Conservation (phyloP, 1,140 invertebrate genomes). For the Plutomurus gul region DNA sequence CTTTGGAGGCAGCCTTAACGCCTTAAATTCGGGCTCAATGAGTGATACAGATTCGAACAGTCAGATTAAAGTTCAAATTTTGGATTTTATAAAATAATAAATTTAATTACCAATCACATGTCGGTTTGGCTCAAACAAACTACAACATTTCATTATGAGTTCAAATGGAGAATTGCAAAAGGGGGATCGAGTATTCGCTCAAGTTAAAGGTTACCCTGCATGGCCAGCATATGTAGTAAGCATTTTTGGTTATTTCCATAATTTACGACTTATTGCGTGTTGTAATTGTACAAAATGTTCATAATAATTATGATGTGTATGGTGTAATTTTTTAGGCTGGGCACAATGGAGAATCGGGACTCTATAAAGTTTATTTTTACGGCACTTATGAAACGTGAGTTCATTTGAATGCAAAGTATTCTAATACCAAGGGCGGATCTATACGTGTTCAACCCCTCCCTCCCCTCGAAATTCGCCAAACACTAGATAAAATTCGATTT, state of each 20-base stretch:
- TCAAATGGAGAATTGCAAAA: background rate
- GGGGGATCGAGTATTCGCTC: slow-evolving; percentile 66
- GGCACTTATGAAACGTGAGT: slow-evolving; percentile 92
- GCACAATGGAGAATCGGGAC: slow-evolving; percentile 72
- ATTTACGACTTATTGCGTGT: slow-evolving; percentile 53
- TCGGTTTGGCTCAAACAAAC: background rate
- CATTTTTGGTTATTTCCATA: slow-evolving; percentile 55
- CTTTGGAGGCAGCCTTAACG: too few relatives aligned
- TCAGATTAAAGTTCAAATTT: too few relatives aligned
- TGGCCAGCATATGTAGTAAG: slow-evolving; percentile 91
- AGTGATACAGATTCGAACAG: too few relatives aligned
- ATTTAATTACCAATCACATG: background rate
- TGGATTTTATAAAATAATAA: too few relatives aligned
- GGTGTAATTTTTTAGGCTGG: slow-evolving; percentile 48
- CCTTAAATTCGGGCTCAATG: too few relatives aligned
- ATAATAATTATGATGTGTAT: too few relatives aligned
- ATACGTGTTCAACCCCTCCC: too few relatives aligned
- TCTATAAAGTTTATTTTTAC: slow-evolving; percentile 91
- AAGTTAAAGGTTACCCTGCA: slow-evolving; percentile 92
- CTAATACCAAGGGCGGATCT: too few relatives aligned
- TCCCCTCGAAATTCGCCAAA: too few relatives aligned
- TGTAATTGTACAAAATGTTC: background rate
- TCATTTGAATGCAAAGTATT: too few relatives aligned
- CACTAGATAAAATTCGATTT: too few relatives aligned
- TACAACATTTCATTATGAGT: background rate